Conservation (phyloP, 2,888 invertebrate species). For the Operophtera brumata region DNA sequence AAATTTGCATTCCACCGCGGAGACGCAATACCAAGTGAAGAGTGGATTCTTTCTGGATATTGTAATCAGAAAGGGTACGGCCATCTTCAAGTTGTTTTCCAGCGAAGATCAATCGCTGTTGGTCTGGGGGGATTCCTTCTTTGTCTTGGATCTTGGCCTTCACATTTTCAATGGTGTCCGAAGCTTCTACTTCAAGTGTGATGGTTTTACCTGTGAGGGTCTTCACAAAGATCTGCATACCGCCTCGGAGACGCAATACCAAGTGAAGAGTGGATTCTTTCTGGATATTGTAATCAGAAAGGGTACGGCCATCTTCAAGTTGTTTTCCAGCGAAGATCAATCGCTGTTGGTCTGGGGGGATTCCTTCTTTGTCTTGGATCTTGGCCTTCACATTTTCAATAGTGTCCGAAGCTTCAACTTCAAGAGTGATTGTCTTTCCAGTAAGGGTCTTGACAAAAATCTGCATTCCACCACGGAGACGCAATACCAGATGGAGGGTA, state of each 20-base stretch:
- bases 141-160: slow-evolving; percentile 66
- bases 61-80: slow-evolving; percentile 59
- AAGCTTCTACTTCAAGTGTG: slow-evolving; percentile 56
- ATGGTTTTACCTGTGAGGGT: slow-evolving; percentile 62
- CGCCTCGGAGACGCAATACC: slow-evolving; percentile 61
- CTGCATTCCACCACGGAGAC: slow-evolving; percentile 65
- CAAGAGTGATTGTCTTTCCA: slow-evolving; percentile 59
- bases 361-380: slow-evolving; percentile 62
- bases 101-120: slow-evolving; percentile 59
- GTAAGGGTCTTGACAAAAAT: slow-evolving; percentile 63
- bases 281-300: slow-evolving; percentile 67
- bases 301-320: slow-evolving; percentile 62
- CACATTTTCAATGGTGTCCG: slow-evolving; percentile 61
- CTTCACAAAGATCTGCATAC: slow-evolving; percentile 64
- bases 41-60: slow-evolving; percentile 62
- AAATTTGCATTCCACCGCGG: slow-evolving; percentile 59
- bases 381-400: slow-evolving; percentile 66
- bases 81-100: slow-evolving; percentile 63
- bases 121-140: slow-evolving; percentile 63
- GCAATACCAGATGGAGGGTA: slow-evolving; percentile 53
- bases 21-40: slow-evolving; percentile 58
- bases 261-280: slow-evolving; percentile 65
- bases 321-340: slow-evolving; percentile 64
- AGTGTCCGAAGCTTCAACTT: slow-evolving; percentile 58
- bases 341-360: slow-evolving; percentile 62